These are phyloP conservation scores for Muschampia plurimacula DNA, from an alignment of 2,888 invertebrate species.

Conservation along the genomic window DNA sequence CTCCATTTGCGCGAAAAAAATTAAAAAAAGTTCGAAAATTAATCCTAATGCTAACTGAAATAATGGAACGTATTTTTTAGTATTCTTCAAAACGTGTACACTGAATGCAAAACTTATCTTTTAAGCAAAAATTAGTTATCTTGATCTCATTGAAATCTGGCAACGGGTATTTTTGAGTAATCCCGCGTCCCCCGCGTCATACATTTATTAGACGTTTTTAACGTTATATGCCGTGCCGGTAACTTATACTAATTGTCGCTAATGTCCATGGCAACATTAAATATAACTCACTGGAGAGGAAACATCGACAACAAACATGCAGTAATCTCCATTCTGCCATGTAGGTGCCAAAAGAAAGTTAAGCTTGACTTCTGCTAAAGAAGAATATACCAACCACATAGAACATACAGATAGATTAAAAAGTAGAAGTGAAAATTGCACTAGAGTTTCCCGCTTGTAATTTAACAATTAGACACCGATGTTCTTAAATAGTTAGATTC, in stretches of 20 bases:
- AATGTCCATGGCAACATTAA: conserved; percentile 17
- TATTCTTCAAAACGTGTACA: neutral
- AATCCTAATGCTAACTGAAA: too few species aligned
- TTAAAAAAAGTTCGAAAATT: too few species aligned
- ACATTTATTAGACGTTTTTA: neutral
- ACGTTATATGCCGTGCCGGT: conserved; percentile 36
- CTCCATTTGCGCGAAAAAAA: too few species aligned
- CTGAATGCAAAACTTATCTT: neutral
- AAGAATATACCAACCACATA: conserved; percentile 16
- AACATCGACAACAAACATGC: conserved; percentile 34
- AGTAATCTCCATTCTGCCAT: conserved; percentile 23
- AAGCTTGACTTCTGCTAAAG: conserved; percentile 32
- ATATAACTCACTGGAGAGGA: conserved; percentile 14
- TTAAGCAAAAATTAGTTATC: neutral
- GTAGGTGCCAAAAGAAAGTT: conserved; percentile 30
- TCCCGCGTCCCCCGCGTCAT: neutral
- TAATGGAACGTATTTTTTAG: too few species aligned
- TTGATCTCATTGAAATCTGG: neutral
- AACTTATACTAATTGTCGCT: conserved; percentile 19
- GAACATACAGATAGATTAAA: conserved; percentile 16
- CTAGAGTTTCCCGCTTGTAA: conserved; percentile 21
- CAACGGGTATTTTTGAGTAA: neutral
- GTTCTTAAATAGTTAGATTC: neutral
- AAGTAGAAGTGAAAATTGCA: conserved; percentile 28
- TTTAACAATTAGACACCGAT: conserved; percentile 19